Base-by-base conservation (phyloP, 2,888 invertebrate genomes). In the Lycia hirtaria region DNA sequence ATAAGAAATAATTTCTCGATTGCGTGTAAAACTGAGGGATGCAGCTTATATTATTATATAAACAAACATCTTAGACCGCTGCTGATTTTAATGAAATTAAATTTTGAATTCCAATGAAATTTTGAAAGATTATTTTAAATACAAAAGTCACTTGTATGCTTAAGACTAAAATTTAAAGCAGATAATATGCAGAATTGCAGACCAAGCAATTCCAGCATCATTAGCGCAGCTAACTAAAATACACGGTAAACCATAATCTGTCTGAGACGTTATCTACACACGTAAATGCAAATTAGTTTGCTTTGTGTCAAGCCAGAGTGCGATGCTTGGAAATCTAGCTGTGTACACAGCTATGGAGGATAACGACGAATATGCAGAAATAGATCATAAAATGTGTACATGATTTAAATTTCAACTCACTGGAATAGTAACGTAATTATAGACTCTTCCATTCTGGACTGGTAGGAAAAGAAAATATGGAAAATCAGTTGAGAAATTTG, bases 201-300 rank as follows among this genome's bases (percentile, higher is more conserved):
- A 40, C 38, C 14, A 40, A 14, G 7, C 14, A 6, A 40, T 12
- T 12, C 14, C 14, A n/a, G n/a, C n/a, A n/a, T n/a, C n/a, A 40
- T 37, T 19, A 12, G 14, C n/a, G 22, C 2, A 19, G 19, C 37
- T 20, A 14, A 14, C 14, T 38, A 15, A n/a, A n/a, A n/a, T 0
- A 30, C 19, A 19, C 20, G 54, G 22, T 40, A 26, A 54, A 24
- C 49, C 48, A 12, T 55, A 48, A 49, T 49, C 32, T 45, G 38
- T 9, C 22, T n/a, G 28, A 35, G 17, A 24, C 43, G 45, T 59
- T 61, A 56, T 56, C 69, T 64, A 19, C 41, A 40, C 61, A 40
- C 62, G 49, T 40, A 17, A 38, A 67, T 65, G 69, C 45, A 68
- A 72, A 72, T 71, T 64, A 65, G 72, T 70, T 67, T 62, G 65